These are phyloP conservation scores for Mechanitis messenoides DNA, from an alignment of 2,888 invertebrate genomes.

Conservation along the genomic window DNA sequence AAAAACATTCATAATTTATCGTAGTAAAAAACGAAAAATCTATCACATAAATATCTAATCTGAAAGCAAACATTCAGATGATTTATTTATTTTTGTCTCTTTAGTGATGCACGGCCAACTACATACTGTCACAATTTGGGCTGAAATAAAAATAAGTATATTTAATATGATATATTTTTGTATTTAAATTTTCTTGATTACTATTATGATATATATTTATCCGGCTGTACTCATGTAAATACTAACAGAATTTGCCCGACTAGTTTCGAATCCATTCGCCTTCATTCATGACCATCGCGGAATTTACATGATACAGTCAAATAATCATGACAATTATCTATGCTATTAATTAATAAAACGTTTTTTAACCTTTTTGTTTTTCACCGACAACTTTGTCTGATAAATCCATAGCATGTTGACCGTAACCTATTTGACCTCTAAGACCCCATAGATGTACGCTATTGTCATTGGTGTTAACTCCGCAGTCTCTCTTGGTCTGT, in stretches of 20 bases:
- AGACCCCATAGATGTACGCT: slow-evolving; percentile 75
- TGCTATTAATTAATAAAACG: neutral
- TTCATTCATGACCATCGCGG: no score
- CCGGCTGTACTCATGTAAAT: no score
- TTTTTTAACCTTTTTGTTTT: slow-evolving; percentile 39
- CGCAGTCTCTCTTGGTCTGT: slow-evolving; percentile 55
- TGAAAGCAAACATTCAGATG: neutral
- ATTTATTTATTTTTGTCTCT: neutral
- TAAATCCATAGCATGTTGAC: slow-evolving; percentile 70
- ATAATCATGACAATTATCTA: no score
- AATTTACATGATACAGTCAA: no score
- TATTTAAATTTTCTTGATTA: no score
- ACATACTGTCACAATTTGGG: slow-evolving; percentile 36
- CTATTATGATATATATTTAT: no score
- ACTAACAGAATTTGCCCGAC: no score
- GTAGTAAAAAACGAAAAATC: no score
- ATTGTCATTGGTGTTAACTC: slow-evolving; percentile 42
- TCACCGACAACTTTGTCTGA: slow-evolving; percentile 29
- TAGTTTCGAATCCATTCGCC: no score
- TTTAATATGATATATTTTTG: neutral
- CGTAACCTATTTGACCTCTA: slow-evolving; percentile 70
- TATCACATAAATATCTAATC: neutral
- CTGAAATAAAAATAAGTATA: slow-evolving; percentile 29
- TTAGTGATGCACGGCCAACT: slow-evolving; percentile 41
- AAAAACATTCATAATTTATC: no score